A percentile compares a stretch with the other conserved stretches of the same genome.
phyloP scores from a whole-genome alignment of 2,888 invertebrate species.

The Callyntrura sp. region DNA sequence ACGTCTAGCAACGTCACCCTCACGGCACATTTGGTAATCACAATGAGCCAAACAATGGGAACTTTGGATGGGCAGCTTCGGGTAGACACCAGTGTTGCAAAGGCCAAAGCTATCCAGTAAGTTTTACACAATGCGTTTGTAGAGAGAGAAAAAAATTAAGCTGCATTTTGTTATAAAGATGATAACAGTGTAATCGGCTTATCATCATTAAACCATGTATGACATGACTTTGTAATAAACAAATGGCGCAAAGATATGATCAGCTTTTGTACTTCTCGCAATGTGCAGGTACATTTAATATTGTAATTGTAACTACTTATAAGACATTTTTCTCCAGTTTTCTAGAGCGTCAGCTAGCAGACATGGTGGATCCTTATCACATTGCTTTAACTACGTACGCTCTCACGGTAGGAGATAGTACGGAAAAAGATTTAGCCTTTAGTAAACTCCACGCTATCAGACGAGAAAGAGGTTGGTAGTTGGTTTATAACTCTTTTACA shows the following conservation, averaged over 20 bases:
- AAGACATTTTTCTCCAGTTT: slow-evolving; percentile 83
- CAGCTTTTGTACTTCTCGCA: background rate
- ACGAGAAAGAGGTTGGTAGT: slow-evolving; percentile 85
- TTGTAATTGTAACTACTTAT: too few species aligned
- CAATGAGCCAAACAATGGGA: slow-evolving; percentile 85
- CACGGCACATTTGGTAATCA: slow-evolving; percentile 87
- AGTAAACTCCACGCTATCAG: slow-evolving; percentile 84
- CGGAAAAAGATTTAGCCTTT: slow-evolving; percentile 85
- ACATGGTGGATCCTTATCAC: slow-evolving; percentile 86
- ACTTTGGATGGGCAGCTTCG: slow-evolving; percentile 85
- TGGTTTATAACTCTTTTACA: slow-evolving; percentile 74
- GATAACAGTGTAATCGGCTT: background rate
- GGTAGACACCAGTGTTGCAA: slow-evolving; percentile 84
- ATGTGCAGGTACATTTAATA: background rate
- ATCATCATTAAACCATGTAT: background rate
- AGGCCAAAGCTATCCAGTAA: slow-evolving; percentile 83
- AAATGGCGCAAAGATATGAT: background rate
- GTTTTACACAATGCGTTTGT: background rate
- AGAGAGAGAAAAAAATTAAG: background rate
- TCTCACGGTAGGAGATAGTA: slow-evolving; percentile 85
- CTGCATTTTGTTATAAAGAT: background rate
- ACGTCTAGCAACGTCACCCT: slow-evolving; percentile 85
- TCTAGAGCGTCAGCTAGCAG: slow-evolving; percentile 85
- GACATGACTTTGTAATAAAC: slow-evolving; percentile 34
- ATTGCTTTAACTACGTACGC: slow-evolving; percentile 87